Evolutionary conservation across 2,113 vertebrate genomes (phyloP).

Genomic region (Casuarius casuarius): DNA sequence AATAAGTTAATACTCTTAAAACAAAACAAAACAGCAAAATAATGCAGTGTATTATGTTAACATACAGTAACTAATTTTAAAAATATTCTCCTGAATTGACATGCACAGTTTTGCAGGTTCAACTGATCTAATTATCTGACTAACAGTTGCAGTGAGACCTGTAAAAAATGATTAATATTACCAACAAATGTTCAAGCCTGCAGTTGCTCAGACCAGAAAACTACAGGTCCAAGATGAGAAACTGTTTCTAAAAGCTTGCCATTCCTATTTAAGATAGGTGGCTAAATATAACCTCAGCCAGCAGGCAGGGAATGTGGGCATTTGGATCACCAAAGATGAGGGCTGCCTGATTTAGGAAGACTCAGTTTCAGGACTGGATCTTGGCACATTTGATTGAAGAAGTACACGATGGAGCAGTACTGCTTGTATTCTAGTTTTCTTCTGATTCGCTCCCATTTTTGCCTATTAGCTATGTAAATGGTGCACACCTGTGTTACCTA

Average conservation of each 20-base stretch:
- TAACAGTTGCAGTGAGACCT: constrained; percentile 63
- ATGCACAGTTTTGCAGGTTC: constrained; percentile 61
- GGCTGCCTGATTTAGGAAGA: constrained; percentile 46
- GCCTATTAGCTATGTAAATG: not conserved
- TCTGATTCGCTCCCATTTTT: not conserved
- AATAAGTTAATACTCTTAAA: constrained; percentile 67
- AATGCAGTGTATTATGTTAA: constrained; percentile 54
- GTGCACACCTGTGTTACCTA: constrained; percentile 22
- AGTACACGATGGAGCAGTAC: not conserved
- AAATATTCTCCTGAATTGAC: constrained; percentile 58
- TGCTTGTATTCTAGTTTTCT: not conserved
- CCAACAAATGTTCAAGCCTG: constrained; percentile 57
- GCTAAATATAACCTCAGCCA: constrained; percentile 68
- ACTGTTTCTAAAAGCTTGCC: constrained; percentile 57
- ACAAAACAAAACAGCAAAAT: constrained; percentile 73
- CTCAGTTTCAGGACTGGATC: constrained; percentile 55
- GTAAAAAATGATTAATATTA: constrained; percentile 67
- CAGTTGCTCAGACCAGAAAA: constrained; percentile 66
- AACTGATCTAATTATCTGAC: constrained; percentile 64
- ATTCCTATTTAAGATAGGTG: constrained; percentile 63
- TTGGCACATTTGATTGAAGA: not conserved
- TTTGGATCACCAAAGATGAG: constrained; percentile 59
- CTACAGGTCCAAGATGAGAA: constrained; percentile 59
- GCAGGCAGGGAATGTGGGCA: constrained; percentile 68
- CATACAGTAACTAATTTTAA: constrained; percentile 58